phyloP scores from a whole-genome alignment of 2,888 invertebrate genomes.

The Portevinia maculata region DNA sequence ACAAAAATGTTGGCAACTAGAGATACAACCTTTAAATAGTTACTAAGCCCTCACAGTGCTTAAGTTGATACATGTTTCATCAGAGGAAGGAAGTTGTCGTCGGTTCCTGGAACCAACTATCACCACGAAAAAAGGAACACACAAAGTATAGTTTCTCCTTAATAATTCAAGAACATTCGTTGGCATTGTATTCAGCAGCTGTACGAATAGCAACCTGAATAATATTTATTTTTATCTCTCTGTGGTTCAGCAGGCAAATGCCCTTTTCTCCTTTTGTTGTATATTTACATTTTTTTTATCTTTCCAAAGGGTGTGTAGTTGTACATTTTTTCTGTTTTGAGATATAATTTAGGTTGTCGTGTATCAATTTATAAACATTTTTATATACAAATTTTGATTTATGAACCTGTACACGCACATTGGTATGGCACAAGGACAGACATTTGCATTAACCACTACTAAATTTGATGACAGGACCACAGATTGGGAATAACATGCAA shows the following conservation, averaged over 20 bases:
- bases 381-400: slow-evolving; percentile 52
- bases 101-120: slow-evolving; percentile 70
- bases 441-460: slow-evolving; percentile 17
- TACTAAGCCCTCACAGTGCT: slow-evolving; percentile 33
- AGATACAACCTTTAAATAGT: slow-evolving; percentile 27
- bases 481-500: not conserved
- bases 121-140: slow-evolving; percentile 41
- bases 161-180: slow-evolving; percentile 60
- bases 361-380: slow-evolving; percentile 35
- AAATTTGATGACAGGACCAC: not conserved
- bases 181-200: slow-evolving; percentile 1
- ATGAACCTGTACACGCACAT: slow-evolving; percentile 26
- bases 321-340: not conserved
- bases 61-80: slow-evolving; percentile 23
- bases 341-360: slow-evolving; percentile 26
- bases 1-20: slow-evolving; percentile 62
- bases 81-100: slow-evolving; percentile 40
- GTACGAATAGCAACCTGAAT: slow-evolving; percentile 22
- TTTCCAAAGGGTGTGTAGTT: slow-evolving; percentile 9
- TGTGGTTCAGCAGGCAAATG: slow-evolving; percentile 21
- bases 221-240: slow-evolving; percentile 59
- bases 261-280: slow-evolving; percentile 8
- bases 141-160: slow-evolving; percentile 23
- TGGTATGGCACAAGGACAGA: not conserved
- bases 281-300: slow-evolving; percentile 2